A percentile compares a stretch with the other conserved stretches of the same genome.
phyloP scores from a whole-genome alignment of 2,113 vertebrate species.

The Strigops habroptila region DNA sequence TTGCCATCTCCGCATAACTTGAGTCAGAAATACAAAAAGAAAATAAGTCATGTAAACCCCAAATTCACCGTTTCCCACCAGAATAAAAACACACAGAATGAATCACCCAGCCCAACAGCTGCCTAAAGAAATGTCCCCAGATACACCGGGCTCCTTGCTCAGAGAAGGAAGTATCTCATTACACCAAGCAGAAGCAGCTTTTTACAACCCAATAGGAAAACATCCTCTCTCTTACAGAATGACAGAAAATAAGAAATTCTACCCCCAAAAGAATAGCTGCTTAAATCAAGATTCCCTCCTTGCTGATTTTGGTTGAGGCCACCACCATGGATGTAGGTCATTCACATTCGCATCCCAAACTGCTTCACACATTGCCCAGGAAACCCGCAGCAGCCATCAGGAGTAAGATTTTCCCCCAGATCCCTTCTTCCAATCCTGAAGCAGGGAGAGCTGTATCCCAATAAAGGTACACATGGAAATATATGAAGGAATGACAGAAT shows the following conservation, averaged over 20 bases:
- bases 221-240: background rate
- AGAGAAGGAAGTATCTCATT: constrained; percentile 17
- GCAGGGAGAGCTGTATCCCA: background rate
- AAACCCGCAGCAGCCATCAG: background rate
- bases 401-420: rapidly evolving
- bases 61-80: constrained; percentile 7
- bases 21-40: background rate
- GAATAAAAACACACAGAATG: background rate
- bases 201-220: constrained; percentile 12
- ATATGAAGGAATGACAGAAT: rapidly evolving
- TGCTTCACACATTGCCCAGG: background rate
- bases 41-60: background rate
- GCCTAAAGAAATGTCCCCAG: constrained; percentile 31
- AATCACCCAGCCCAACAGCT: background rate
- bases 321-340: background rate
- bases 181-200: background rate
- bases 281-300: background rate
- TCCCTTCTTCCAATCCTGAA: background rate
- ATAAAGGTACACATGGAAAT: background rate
- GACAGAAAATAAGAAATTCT: background rate
- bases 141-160: background rate
- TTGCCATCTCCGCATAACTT: background rate
- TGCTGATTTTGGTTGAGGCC: background rate
- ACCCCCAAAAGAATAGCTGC: background rate
- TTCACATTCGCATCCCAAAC: background rate